phyloP scores from a whole-genome alignment of 1,140 invertebrate genomes.

The Heliconius himera region DNA sequence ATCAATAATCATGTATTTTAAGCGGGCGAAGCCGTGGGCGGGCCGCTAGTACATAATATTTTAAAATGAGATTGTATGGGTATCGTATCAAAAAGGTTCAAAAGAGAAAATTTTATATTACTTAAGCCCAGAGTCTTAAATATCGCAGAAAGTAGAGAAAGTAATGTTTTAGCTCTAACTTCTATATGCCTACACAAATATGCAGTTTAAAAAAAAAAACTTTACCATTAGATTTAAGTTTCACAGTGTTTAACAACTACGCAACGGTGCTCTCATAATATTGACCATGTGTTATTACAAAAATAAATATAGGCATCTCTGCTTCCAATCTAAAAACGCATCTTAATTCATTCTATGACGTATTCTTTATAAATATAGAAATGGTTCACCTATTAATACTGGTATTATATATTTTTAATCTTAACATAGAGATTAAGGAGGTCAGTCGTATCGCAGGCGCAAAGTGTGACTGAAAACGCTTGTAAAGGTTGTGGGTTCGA shows the following conservation, averaged over 20 bases:
- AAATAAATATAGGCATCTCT: constrained; percentile 1
- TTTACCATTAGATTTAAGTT: not conserved
- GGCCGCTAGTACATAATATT: too few species aligned
- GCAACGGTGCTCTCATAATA: constrained; percentile 4
- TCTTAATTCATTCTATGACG: not conserved
- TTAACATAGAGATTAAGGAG: not conserved
- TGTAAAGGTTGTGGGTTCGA: too few species aligned
- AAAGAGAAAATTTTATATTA: too few species aligned
- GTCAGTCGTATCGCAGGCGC: too few species aligned
- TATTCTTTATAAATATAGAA: constrained; percentile 1
- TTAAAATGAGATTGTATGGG: too few species aligned
- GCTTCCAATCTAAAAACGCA: constrained; percentile 14
- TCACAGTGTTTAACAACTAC: not conserved
- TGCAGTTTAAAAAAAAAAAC: not conserved
- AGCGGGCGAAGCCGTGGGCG: too few species aligned
- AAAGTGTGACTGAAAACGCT: not conserved
- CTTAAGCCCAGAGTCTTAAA: not conserved
- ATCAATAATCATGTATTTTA: too few species aligned
- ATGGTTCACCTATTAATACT: not conserved
- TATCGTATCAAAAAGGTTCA: too few species aligned
- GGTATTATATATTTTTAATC: not conserved
- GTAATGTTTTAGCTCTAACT: not conserved
- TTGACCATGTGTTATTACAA: constrained; percentile 14
- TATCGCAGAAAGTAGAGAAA: not conserved
- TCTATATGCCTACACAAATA: too few species aligned